Base-by-base conservation (phyloP, 2,888 invertebrate species). In the Entomobrya proxima region DNA sequence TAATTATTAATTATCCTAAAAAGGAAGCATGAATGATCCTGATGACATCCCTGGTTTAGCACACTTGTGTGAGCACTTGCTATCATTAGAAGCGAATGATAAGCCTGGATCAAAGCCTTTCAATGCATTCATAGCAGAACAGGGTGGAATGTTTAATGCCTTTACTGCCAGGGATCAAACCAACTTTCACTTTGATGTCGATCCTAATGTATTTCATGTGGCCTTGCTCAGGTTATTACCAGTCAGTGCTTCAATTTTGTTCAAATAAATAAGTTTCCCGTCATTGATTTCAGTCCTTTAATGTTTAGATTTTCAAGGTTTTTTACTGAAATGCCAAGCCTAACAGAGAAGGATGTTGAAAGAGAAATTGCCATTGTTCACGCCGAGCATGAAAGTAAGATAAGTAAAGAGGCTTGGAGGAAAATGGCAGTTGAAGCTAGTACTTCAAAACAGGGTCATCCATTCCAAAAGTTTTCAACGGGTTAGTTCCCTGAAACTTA, bases 311-410 rank as follows among this genome's bases (percentile, higher is more conserved):
- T 99, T 93, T 95, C 98, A 0, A 98, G 98, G 92, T 99, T 99
- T 93, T 99, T 99, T 93, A 94, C 97, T 76, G 92, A 94, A 35
- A 52, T 32, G 0, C 99, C 99, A 0, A 93, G 98, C 9, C 98
- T 99, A 92, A 98, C 98, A 6, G 96, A 96, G 91, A 93, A 95
- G 80, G 96, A 97, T 7, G 98, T 98, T 0, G 97, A 96, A 15
- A 93, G 98, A 13, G 99, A 99, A 93, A 94, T 99, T 74, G 97
- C 96, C 92, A 98, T 99, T 0, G 98, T 99, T 7, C 94, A 99
- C 92, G 98, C 97, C 0, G 99, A 99, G 91, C 97, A 98, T 91
- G 96, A 97, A 91, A 98, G 98, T 92, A 98, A 99, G 93, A 92
- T 97, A 4, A 94, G 95, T 2, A 96, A 94, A 87, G 99, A 99